phyloP scores from a whole-genome alignment of 1,140 invertebrate genomes.

The Caenorhabditis tropicalis region DNA sequence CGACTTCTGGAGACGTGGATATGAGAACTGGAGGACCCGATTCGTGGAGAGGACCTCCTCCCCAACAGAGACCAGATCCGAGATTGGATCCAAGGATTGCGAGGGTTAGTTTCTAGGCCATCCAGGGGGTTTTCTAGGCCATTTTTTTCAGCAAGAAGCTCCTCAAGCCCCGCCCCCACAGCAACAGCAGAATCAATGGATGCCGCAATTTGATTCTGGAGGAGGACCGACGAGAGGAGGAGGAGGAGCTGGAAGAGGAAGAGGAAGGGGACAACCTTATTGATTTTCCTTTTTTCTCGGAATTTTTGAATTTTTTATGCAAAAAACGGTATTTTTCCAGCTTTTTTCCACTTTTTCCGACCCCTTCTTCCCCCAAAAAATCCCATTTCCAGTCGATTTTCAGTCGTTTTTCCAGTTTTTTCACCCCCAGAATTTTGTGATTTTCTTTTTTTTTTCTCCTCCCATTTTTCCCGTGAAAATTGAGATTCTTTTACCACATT shows the following conservation, averaged over 20 bases:
- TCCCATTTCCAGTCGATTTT: too few species aligned
- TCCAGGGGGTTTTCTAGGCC: neutral
- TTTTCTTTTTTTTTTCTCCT: too few species aligned
- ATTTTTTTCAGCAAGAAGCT: neutral
- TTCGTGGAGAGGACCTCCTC: neutral
- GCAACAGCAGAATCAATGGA: neutral
- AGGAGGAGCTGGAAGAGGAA: neutral
- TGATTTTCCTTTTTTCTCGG: neutral
- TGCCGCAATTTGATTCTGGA: slow-evolving; percentile 4
- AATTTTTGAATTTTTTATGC: neutral
- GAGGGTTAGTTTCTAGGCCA: neutral
- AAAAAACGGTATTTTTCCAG: too few species aligned
- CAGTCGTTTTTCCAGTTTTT: too few species aligned
- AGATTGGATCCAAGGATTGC: slow-evolving; percentile 22
- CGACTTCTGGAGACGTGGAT: neutral
- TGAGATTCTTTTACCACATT: too few species aligned
- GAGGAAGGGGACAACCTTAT: neutral
- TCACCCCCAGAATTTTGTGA: too few species aligned
- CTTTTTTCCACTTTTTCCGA: too few species aligned
- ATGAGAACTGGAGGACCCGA: neutral
- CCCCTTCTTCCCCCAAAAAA: too few species aligned
- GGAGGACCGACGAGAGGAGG: neutral
- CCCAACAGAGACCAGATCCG: neutral
- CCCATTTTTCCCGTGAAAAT: too few species aligned
- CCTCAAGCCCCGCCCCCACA: neutral